Evolutionary conservation across 2,888 invertebrate genomes (phyloP).

Genomic region (Cantharis lateralis): DNA sequence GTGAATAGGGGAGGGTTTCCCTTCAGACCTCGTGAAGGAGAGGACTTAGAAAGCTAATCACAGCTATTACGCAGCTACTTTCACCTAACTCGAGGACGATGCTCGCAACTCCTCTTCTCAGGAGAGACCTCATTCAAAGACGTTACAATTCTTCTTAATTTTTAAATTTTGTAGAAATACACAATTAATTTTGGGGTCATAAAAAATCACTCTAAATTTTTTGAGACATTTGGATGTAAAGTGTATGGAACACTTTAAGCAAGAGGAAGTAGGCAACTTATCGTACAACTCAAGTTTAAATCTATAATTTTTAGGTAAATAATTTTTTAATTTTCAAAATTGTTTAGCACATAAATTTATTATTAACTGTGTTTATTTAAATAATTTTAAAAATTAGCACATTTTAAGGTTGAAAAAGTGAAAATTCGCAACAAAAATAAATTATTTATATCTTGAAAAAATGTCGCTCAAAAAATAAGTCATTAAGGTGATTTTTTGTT

Average conservation of each 20-base stretch:
- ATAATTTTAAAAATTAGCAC: not conserved
- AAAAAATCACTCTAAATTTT: too few species aligned
- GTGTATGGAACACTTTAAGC: not conserved
- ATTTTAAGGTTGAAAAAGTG: not conserved
- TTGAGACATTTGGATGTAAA: not conserved
- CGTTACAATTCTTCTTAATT: too few species aligned
- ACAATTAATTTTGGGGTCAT: too few species aligned
- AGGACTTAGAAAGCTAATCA: too few species aligned
- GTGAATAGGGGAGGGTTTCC: too few species aligned
- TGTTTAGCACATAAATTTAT: not conserved
- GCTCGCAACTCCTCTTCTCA: too few species aligned
- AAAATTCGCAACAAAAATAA: not conserved
- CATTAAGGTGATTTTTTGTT: not conserved
- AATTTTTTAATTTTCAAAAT: not conserved
- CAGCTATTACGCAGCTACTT: too few species aligned
- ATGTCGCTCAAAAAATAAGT: not conserved
- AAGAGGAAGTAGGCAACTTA: not conserved
- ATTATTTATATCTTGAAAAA: not conserved
- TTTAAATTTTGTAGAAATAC: too few species aligned
- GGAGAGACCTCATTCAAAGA: too few species aligned
- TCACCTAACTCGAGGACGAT: too few species aligned
- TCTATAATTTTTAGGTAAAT: not conserved
- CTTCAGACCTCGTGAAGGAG: too few species aligned
- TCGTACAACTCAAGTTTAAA: not conserved
- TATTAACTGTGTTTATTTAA: not conserved